Percentiles rank a stretch among this genome's conserved stretches.
Conservation (phyloP, 2,797 vertebrate species). For the Hoplostethus mediterraneus region DNA sequence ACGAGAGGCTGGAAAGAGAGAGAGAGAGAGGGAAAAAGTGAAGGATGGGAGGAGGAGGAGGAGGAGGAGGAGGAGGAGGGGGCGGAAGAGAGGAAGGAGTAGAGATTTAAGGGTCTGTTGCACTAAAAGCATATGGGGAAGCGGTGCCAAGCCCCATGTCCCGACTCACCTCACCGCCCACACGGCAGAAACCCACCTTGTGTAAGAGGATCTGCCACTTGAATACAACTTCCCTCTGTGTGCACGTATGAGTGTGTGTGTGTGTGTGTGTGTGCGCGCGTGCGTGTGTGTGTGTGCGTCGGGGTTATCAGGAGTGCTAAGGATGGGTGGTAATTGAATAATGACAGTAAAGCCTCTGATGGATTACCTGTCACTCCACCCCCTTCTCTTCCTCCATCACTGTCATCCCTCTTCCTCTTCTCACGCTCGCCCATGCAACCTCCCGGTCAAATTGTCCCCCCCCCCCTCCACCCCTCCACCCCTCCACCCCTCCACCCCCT, state of each 20-base stretch:
- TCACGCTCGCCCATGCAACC: constrained; percentile 54
- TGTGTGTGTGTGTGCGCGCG: constrained; percentile 16
- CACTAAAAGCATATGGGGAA: constrained; percentile 76
- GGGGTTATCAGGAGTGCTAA: constrained; percentile 73
- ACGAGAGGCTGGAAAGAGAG: neutral
- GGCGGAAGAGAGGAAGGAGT: constrained; percentile 45
- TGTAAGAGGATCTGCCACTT: constrained; percentile 58
- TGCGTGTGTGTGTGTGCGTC: constrained; percentile 44
- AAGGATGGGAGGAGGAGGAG: constrained; percentile 37
- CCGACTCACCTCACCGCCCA: constrained; percentile 65
- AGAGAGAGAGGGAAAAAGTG: constrained; percentile 43
- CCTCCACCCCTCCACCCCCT: neutral
- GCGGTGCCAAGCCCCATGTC: constrained; percentile 58
- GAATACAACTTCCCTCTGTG: constrained; percentile 41
- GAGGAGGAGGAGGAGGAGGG: constrained; percentile 13
- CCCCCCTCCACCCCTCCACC: no score
- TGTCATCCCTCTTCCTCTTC: constrained; percentile 73
- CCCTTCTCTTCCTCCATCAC: constrained; percentile 76
- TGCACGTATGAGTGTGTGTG: constrained; percentile 4
- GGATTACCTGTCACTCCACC: constrained; percentile 81
- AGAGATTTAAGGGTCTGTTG: constrained; percentile 77
- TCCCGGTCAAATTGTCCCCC: constrained; percentile 61
- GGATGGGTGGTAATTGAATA: constrained; percentile 85
- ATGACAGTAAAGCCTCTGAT: constrained; percentile 82
- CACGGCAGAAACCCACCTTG: constrained; percentile 54